Evolutionary conservation across 2,888 invertebrate species (phyloP), one percentile per base, ranked within the genome.

Genomic region (Ceraclea dissimilis): DNA sequence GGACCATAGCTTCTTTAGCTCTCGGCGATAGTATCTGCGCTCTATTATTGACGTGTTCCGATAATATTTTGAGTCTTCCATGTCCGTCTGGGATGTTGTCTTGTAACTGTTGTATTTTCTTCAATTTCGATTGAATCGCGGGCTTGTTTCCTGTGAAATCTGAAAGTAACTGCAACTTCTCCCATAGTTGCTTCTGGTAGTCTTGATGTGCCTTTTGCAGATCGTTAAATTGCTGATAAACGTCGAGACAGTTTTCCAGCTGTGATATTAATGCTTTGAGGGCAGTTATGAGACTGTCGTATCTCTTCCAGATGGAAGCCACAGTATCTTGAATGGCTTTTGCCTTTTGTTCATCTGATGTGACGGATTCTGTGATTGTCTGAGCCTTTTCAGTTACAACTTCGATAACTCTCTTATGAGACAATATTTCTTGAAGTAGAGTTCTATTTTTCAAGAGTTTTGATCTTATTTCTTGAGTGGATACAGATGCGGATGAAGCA

Each of bases 341-440:
- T 48, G 71, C 76, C 63, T 80, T 80, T 31, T 76, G 79, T 67
- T 79, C 78, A 39, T 76, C 79, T 10, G 75, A 73, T 64, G 79
- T 76, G 34, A 80, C 74, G 47, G 78, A 79, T 62, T 83, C 76
- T 51, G 84, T 78, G 2, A 87, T 79, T 17, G 80, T 80, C 63
- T 86, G 84, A 0, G 93, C 92, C 70, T 94, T 95, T 67, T 94
- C 94, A 6, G 88, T 87, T 1, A 95, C 85, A 4, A 88, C 86
- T 73, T 96, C 95, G 44, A 96, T 86, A 4, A 94, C 86, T 63
- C 93, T 79, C 69, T 94, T 94, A 67, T 96, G 91, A 0, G 93
- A 88, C 56, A 85, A 75, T 20, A 94, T 90, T 73, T 97, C 96
- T 74, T 96, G 94, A 53, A 90, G 80, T 49, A 86, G 78, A 0